Conservation (phyloP, 1,140 invertebrate genomes). For the Sogatella furcifera region DNA sequence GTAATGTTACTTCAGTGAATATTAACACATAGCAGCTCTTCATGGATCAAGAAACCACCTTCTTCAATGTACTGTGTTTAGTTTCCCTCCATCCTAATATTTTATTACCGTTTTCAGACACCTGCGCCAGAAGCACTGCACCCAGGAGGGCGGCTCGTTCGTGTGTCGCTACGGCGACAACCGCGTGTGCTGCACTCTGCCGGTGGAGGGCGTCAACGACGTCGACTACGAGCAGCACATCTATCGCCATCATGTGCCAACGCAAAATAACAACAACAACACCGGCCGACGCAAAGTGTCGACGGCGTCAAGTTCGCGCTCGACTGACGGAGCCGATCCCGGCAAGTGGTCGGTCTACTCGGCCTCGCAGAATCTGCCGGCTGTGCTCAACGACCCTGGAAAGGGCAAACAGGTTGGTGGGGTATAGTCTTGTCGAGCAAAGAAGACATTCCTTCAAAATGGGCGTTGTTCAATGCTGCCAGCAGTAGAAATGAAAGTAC, state of each 20-base stretch:
- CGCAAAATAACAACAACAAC: neutral
- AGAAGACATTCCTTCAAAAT: too few relatives aligned
- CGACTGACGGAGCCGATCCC: constrained; percentile 20
- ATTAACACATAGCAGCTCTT: too few relatives aligned
- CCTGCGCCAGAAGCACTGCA: constrained; percentile 69
- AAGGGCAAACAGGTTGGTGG: constrained; percentile 62
- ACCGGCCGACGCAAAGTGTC: neutral
- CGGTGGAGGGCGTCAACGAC: constrained; percentile 79
- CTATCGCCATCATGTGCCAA: constrained; percentile 53
- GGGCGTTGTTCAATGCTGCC: too few relatives aligned
- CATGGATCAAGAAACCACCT: too few relatives aligned
- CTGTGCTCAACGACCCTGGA: constrained; percentile 91
- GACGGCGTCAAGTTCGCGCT: constrained; percentile 9
- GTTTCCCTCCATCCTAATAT: too few relatives aligned
- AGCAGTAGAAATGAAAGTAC: too few relatives aligned
- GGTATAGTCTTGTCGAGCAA: neutral
- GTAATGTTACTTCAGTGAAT: too few relatives aligned
- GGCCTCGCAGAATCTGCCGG: constrained; percentile 87
- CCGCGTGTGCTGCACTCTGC: constrained; percentile 72
- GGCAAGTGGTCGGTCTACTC: constrained; percentile 66
- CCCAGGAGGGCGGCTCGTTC: constrained; percentile 77
- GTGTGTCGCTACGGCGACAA: constrained; percentile 85
- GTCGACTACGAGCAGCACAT: constrained; percentile 82
- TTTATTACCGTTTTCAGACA: constrained; percentile 42
- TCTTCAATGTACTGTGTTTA: too few relatives aligned